phyloP scores from a whole-genome alignment of 2,888 invertebrate genomes.

The Cinara cedri region DNA sequence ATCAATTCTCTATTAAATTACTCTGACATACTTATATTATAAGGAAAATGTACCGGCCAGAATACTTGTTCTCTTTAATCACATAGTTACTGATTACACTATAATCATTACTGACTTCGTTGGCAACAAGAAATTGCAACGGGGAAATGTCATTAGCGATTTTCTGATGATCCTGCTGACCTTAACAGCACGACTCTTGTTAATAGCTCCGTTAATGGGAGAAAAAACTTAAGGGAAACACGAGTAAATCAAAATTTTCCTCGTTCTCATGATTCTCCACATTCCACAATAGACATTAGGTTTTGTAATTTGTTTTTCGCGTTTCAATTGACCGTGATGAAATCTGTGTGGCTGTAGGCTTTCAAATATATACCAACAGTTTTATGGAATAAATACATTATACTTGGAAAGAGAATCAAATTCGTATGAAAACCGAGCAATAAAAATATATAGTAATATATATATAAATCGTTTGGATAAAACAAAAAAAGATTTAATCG shows the following conservation, averaged over 20 bases:
- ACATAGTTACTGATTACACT: constrained; percentile 2
- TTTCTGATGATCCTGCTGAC: background rate
- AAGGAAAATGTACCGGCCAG: too few relatives aligned
- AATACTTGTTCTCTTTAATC: background rate
- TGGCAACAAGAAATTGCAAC: too few relatives aligned
- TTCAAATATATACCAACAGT: too few relatives aligned
- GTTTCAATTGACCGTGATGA: background rate
- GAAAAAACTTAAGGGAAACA: background rate
- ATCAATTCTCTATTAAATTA: too few relatives aligned
- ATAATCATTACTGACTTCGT: background rate
- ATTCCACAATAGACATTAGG: background rate
- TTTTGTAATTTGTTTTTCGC: background rate
- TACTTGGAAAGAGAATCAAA: background rate
- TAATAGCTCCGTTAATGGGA: background rate
- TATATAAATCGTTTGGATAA: background rate
- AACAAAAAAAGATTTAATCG: background rate
- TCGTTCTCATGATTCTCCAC: background rate
- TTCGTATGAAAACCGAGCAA: background rate
- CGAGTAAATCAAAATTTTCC: background rate
- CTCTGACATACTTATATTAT: too few relatives aligned
- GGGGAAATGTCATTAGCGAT: background rate
- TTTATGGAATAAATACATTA: background rate
- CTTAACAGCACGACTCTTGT: background rate
- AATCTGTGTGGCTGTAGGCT: background rate
- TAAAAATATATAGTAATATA: background rate